phyloP scores from a whole-genome alignment of 2,113 vertebrate species.

The Crotophaga sulcirostris region DNA sequence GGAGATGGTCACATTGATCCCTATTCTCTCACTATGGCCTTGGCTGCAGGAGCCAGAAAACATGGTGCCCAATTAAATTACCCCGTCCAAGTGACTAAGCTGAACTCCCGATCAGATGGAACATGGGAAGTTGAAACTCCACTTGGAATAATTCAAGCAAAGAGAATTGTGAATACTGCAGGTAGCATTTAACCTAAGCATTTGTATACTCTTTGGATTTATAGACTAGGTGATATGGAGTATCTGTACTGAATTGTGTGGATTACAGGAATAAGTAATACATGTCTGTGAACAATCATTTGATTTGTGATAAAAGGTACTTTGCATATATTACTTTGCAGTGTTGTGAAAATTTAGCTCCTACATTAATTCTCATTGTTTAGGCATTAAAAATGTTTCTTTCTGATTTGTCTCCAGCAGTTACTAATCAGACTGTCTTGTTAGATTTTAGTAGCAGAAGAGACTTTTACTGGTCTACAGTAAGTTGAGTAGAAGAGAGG shows the following conservation, averaged over 20 bases:
- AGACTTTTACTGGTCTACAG: neutral
- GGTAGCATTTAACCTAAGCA: conserved; percentile 72
- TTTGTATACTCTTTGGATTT: neutral
- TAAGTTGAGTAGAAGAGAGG: neutral
- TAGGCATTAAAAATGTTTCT: neutral
- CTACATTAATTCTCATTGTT: neutral
- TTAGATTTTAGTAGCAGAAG: neutral
- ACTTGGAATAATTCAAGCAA: conserved; percentile 85
- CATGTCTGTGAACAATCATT: neutral
- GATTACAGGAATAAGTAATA: neutral
- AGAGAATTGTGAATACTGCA: conserved; percentile 90
- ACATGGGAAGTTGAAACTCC: conserved; percentile 92
- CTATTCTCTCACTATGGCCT: conserved; percentile 96
- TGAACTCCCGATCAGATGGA: conserved; percentile 81
- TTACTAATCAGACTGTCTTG: neutral
- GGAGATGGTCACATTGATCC: conserved; percentile 98
- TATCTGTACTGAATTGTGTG: neutral
- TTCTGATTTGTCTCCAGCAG: neutral
- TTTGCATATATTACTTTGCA: neutral
- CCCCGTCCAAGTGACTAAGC: conserved; percentile 83
- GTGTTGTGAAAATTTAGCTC: neutral
- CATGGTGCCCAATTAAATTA: conserved; percentile 92
- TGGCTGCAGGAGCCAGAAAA: conserved; percentile 95
- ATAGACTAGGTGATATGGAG: neutral
- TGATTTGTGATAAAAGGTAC: neutral